Base-by-base conservation (phyloP, 2,113 vertebrate genomes). In the Psophia crepitans region DNA sequence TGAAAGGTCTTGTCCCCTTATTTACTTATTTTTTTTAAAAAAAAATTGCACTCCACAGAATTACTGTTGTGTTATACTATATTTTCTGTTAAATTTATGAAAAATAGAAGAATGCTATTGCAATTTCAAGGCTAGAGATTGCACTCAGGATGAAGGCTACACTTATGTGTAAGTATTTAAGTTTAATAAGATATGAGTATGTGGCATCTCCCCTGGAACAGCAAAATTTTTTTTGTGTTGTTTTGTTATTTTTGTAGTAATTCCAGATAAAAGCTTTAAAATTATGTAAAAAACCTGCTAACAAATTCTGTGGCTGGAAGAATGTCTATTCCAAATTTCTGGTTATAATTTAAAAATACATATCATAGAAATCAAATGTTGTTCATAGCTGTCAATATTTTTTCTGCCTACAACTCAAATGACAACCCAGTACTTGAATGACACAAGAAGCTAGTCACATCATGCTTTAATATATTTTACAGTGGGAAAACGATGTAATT, bases 331-430 rank as follows among this genome's bases (percentile, higher is more conserved):
- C 26, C 37, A 78, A 15, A 24, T 88, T 80, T 94, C 71, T 96
- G 75, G 16, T 77, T 94, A 70, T 51, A 90, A 93, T 85, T 94
- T 58, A 54, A 88, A 91, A 80, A 46, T 53, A 74, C 11, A 3
- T 60, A 88, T 80, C 33, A 54, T 27, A 63, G 66, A 95, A 90
- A 96, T 80, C 12, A 58, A 94, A 57, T 14, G 37, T 48, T 90
- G 21, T 80, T 95, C 26, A 39, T 63, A 74, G 20, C 26, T 95
- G 90, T 66, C 90, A 94, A 48, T 91, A 85, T 71, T 87, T 95
- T 95, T 93, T 92, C 43, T 95, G 46, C 46, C 35, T 88, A 64
- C 26, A 84, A 46, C 14, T 77, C 23, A 39, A 90, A 1, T 80
- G 85, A 78, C 80, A 89, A 51, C 18, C 20, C 44, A 75, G 35